These are phyloP conservation scores for Campopleginae sp. DNA, from an alignment of 2,888 invertebrate genomes.

Conservation along the genomic window DNA sequence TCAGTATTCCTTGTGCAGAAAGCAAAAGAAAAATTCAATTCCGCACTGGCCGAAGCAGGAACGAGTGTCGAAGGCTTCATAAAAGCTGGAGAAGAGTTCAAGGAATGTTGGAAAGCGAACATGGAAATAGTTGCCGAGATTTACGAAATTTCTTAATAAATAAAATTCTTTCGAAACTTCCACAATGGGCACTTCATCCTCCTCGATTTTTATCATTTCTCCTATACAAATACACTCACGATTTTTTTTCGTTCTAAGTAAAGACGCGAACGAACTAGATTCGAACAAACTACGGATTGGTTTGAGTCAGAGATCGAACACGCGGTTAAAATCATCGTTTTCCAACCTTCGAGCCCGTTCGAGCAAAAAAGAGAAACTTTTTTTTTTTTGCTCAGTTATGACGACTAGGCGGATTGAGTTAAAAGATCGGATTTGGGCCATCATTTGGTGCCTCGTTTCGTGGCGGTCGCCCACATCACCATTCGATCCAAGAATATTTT, in stretches of 20 bases:
- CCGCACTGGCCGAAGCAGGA: slow-evolving; percentile 50
- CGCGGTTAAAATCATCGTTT: slow-evolving; percentile 10
- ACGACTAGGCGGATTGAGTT: neutral
- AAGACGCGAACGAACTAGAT: slow-evolving; percentile 23
- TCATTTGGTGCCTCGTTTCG: slow-evolving; percentile 1
- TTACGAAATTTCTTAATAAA: slow-evolving; percentile 54
- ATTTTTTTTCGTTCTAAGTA: slow-evolving; percentile 27
- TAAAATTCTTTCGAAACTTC: neutral
- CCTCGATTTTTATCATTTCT: neutral
- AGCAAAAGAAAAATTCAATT: slow-evolving; percentile 12
- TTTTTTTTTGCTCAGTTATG: neutral
- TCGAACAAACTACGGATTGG: neutral
- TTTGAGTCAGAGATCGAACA: neutral
- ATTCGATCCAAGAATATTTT: slow-evolving; percentile 32
- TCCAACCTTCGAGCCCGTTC: neutral
- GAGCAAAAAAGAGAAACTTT: slow-evolving; percentile 16
- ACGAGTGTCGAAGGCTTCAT: slow-evolving; percentile 37
- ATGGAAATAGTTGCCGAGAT: slow-evolving; percentile 55
- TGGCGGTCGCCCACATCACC: neutral
- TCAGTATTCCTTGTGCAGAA: slow-evolving; percentile 15
- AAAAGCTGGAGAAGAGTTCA: slow-evolving; percentile 53
- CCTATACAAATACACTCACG: slow-evolving; percentile 49
- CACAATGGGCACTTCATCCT: slow-evolving; percentile 37
- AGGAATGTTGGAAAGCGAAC: slow-evolving; percentile 53
- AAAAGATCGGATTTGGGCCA: neutral